Percentiles rank a stretch among this genome's conserved stretches.
phyloP scores from a whole-genome alignment of 1,140 invertebrate species.

The Drosophila lacertosa region DNA sequence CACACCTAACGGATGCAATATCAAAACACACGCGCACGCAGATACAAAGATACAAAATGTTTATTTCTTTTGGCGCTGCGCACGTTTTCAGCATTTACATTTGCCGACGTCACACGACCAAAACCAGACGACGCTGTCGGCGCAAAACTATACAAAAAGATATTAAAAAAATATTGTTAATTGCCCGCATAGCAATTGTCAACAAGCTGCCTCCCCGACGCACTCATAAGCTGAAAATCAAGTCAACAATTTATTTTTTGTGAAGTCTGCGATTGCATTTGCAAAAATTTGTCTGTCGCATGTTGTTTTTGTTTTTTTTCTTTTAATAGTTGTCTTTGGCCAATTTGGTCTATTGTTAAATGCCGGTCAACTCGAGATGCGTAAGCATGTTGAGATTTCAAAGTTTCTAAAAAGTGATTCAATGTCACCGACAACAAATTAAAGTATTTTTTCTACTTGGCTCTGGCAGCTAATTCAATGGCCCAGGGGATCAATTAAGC shows the following conservation, averaged over 20 bases:
- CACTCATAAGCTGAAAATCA: slow-evolving; percentile 8
- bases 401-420: slow-evolving; percentile 52
- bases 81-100: slow-evolving; percentile 68
- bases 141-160: slow-evolving; percentile 43
- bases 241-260: slow-evolving; percentile 15
- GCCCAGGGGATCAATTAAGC: slow-evolving; percentile 76
- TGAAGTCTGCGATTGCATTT: slow-evolving; percentile 63
- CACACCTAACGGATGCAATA: slow-evolving; percentile 80
- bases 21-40: slow-evolving; percentile 46
- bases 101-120: slow-evolving; percentile 70
- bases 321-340: slow-evolving; percentile 34
- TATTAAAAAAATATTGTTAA: slow-evolving; percentile 58
- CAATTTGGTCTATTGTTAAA: slow-evolving; percentile 75
- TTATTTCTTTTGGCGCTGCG: slow-evolving; percentile 46
- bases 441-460: slow-evolving; percentile 37
- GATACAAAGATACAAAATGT: slow-evolving; percentile 48
- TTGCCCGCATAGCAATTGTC: slow-evolving; percentile 67
- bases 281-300: slow-evolving; percentile 62
- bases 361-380: slow-evolving; percentile 45
- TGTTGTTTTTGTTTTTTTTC: slow-evolving; percentile 47
- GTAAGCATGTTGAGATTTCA: slow-evolving; percentile 43
- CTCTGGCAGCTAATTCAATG: slow-evolving; percentile 67
- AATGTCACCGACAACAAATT: slow-evolving; percentile 25
- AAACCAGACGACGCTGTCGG: slow-evolving; percentile 56
- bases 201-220: slow-evolving; percentile 4